Evolutionary conservation across 1,140 invertebrate genomes (phyloP), one percentile per base, ranked within the genome.

Genomic region (Leptinotarsa texana): DNA sequence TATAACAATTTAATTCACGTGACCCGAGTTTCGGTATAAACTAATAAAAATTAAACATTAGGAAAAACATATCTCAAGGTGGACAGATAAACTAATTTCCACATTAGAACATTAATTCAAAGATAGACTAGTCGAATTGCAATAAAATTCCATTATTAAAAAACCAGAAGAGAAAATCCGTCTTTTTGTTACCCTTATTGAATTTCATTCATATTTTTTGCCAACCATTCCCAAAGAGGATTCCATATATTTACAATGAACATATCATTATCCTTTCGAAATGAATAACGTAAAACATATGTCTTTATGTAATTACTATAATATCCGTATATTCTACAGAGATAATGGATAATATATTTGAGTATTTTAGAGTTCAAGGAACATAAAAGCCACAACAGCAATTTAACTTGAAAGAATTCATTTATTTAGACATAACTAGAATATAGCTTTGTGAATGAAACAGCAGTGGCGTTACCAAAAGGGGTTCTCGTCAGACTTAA

Each of bases 311-410:
- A 57, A 57, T 57, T 57, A 57, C 51, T 17, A 1, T 57, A 57
- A 57, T 57, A 57, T 57, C 13, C n/a, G 15, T 57, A 42, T 42
- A 42, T 42, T 42, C 8, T 42, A 11, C 33, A 42, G 3, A 11
- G 33, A 42, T 1, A 42, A 18, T 57, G 13, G 13, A 57, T 57
- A 57, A 57, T 57, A 8, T 57, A 57, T 57, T 57, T 57, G 17
- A 17, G n/a, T 57, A 18, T 57, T 57, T 17, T 17, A 57, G 51
- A 57, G 51, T 57, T 57, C n/a, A 57, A 57, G 51, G 6, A 57
- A 57, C 51, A 57, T 57, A 57, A 57, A 18, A 57, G n/a, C 51
- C 51, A 57, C 51, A 57, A 57, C 51, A 17, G 51, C 51, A 57
- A 57, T 57, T 57, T 15, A 18, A 57, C 4, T 57, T 57, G 17